Conservation (phyloP, 2,797 vertebrate genomes). For the Xerus rutilus region DNA sequence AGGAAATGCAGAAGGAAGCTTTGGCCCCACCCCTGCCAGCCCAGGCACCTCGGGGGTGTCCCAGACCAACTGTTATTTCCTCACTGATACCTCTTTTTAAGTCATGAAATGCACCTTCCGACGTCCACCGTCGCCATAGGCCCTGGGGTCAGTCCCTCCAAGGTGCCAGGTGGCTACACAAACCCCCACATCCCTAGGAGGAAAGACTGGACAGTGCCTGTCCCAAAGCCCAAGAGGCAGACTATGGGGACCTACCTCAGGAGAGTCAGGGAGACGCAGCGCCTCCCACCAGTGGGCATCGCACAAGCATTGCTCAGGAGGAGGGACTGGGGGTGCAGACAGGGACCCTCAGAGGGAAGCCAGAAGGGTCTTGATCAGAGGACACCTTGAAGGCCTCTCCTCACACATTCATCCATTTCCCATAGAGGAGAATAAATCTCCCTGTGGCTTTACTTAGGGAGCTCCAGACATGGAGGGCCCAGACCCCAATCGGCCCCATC, state of each 20-base stretch:
- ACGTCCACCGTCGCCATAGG: not conserved
- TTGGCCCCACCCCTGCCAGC: not conserved
- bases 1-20: slow-evolving; percentile 74
- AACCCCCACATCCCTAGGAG: not conserved
- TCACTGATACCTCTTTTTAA: not conserved
- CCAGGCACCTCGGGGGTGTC: not conserved
- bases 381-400: not conserved
- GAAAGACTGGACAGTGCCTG: not conserved
- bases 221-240: not conserved
- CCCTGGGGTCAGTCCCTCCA: not conserved
- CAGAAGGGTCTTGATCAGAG: not conserved
- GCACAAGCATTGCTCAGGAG: not conserved
- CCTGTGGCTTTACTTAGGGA: not conserved
- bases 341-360: not conserved
- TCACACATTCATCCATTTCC: not conserved
- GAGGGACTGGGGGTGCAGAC: fast-evolving
- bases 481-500: not conserved
- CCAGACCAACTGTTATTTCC: slow-evolving; percentile 57
- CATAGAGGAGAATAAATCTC: not conserved
- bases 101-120: not conserved
- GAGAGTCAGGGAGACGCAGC: not conserved
- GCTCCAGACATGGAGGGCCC: not conserved
- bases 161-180: not conserved
- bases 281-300: too few species aligned
- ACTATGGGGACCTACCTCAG: not conserved